These are phyloP conservation scores for Thymelicus acteon DNA, from an alignment of 2,888 invertebrate species.

Conservation along the genomic window DNA sequence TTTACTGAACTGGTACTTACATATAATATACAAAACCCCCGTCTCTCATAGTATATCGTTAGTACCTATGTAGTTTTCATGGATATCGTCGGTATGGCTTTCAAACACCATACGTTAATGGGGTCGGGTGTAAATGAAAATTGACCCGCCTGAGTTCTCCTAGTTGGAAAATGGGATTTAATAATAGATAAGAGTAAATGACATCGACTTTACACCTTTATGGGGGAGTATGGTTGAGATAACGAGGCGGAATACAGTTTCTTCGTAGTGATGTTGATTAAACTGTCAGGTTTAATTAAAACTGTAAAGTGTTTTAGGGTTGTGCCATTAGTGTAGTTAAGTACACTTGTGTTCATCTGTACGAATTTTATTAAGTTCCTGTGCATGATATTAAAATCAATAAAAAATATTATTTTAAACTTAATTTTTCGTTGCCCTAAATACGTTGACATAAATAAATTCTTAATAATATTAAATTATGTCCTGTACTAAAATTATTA, in stretches of 20 bases:
- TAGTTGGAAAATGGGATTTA: constrained; percentile 54
- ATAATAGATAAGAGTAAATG: constrained; percentile 63
- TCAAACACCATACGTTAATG: constrained; percentile 47
- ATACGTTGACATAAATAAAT: no score
- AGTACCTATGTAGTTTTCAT: neutral
- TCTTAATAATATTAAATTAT: no score
- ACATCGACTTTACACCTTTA: constrained; percentile 20
- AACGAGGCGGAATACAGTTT: neutral
- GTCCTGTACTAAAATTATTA: no score
- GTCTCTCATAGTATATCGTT: neutral
- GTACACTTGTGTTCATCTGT: no score
- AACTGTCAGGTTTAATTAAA: neutral
- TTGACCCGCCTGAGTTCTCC: constrained; percentile 49
- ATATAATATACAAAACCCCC: neutral
- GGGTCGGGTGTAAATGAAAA: constrained; percentile 66
- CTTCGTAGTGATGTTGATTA: constrained; percentile 6
- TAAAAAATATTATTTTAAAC: no score
- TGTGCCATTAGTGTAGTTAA: no score
- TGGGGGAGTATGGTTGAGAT: constrained; percentile 20
- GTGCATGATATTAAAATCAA: no score
- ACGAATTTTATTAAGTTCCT: no score
- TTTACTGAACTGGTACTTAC: no score
- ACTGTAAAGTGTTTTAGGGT: neutral
- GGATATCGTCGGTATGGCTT: constrained; percentile 11
- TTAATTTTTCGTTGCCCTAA: no score